Evolutionary conservation across 2,797 vertebrate species (phyloP), one percentile per base, ranked within the genome.

Genomic region (Acanthornis magna): DNA sequence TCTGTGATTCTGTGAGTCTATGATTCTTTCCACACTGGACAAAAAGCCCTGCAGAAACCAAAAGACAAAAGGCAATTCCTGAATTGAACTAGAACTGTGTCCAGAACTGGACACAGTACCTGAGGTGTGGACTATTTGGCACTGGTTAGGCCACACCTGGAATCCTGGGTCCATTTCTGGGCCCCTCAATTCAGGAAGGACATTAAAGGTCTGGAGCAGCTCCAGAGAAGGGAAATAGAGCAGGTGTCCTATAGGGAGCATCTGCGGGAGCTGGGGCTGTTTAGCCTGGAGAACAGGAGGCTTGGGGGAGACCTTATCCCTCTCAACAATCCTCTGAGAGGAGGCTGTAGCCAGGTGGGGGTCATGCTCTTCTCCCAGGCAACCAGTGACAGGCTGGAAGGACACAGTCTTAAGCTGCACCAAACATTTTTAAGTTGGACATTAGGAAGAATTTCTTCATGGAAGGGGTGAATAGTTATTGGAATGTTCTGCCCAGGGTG

Each of bases 201-300:
- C 5, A 3, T 38, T 5, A 21, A 15, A 29, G 7, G 30, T 23
- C n/a, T 25, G 40, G 25, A 48, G 25, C 3, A 17, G 40, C 10
- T 19, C 21, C 53, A 32, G 54, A 47, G 54, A 53, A 21, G 29
- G n/a, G 54, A 5, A 3, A 8, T 9, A 13, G 48, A 6, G 25
- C 2, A 2, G 8, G 21, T 34, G 21, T 67, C 16, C 25, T 18
- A 0, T 1, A 14, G 22, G 45, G 25, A 67, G 29, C 1, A 1
- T 10, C n/a, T 43, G 36, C 21, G n/a, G 45, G 27, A 29, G n/a
- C n/a, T 30, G 85, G 9, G 15, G 22, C 1, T 14, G 32, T 7
- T 38, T 1, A 14, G 22, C 40, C 38, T 25, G 38, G 45, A 47
- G 53, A 25, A 5, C 0, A 21, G 20, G 15, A 29, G 18, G 12